Conservation (phyloP, 2,797 vertebrate genomes). For the Sebastes wilsoni region DNA sequence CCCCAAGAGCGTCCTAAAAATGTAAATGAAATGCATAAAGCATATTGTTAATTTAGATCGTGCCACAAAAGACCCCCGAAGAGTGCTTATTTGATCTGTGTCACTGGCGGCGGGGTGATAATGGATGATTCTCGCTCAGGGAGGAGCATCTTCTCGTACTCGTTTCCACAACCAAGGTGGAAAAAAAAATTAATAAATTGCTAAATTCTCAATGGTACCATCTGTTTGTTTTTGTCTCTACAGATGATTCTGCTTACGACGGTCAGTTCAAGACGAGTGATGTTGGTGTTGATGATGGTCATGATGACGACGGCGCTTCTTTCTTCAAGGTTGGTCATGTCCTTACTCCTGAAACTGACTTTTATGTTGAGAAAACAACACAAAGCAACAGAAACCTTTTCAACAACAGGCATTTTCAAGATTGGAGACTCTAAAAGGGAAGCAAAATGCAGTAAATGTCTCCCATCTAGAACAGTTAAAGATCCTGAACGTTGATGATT, state of each 20-base stretch:
- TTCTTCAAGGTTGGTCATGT: background rate
- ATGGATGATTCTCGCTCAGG: background rate
- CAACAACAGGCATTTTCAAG: background rate
- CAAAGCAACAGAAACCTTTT: background rate
- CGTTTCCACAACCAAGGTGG: background rate
- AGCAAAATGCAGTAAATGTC: background rate
- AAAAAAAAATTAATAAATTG: background rate
- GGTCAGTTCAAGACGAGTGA: background rate
- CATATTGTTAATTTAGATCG: background rate
- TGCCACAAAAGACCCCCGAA: background rate
- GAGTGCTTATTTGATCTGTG: background rate
- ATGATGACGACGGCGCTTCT: background rate
- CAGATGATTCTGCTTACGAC: background rate
- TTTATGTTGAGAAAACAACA: background rate
- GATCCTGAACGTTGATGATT: background rate
- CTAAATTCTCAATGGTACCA: background rate
- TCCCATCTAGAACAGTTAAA: background rate
- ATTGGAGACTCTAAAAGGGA: background rate
- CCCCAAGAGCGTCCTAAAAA: slow-evolving; percentile 11
- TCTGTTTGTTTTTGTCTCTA: background rate
- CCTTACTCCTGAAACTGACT: background rate
- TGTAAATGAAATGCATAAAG: slow-evolving; percentile 14
- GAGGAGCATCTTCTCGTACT: background rate
- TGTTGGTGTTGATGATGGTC: background rate
- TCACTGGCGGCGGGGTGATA: background rate